Base-by-base conservation (phyloP, 2,797 vertebrate species). In the Pangasius larnaudii region DNA sequence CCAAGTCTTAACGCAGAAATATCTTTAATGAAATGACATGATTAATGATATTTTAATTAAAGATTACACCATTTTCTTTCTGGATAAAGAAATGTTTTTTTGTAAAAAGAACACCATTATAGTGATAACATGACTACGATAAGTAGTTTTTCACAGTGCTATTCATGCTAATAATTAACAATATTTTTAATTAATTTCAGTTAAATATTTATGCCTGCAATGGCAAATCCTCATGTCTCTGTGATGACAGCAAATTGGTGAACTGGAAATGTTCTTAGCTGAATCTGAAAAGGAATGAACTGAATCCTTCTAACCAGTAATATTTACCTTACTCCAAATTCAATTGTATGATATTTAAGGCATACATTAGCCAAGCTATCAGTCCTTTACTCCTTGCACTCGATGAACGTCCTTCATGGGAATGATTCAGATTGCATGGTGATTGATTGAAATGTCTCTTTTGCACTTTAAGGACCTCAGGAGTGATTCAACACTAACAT, bases 371-470 rank as follows among this genome's bases (percentile, higher is more conserved):
- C 7, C n/a, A 22, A 19, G 0, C n/a, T 16, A 82, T n/a, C n/a
- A 39, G 42, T 88, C 27, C 3, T 85, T 71, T 27, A 39, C 53
- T 56, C 69, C 33, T 39, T 71, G 53, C 27, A 86, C 51, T 85
- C 78, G 61, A 86, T 82, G 27, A 33, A 85, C 67, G 49, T 80
- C 65, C 72, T 86, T 88, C 51, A 72, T 24, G 42, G 5, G 39
- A 36, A 77, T 85, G 79, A 88, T 81, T 89, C 77, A 83, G 14
- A 67, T 27, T 81, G 79, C 36, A 86, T 42, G 24, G 16, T 87
- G 59, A 90, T 77, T 88, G 75, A 89, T 85, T 91, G 78, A 53
- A 89, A 39, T 87, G 77, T 81, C 74, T 88, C 49, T 88, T 36
- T 61, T 86, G 69, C 83, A 71, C 85, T 85, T 87, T 84, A 89